Percentiles rank a stretch among this genome's conserved stretches.
These are phyloP conservation scores for Cephus sareptanus DNA, from an alignment of 2,888 invertebrate species.

Conservation along the genomic window DNA sequence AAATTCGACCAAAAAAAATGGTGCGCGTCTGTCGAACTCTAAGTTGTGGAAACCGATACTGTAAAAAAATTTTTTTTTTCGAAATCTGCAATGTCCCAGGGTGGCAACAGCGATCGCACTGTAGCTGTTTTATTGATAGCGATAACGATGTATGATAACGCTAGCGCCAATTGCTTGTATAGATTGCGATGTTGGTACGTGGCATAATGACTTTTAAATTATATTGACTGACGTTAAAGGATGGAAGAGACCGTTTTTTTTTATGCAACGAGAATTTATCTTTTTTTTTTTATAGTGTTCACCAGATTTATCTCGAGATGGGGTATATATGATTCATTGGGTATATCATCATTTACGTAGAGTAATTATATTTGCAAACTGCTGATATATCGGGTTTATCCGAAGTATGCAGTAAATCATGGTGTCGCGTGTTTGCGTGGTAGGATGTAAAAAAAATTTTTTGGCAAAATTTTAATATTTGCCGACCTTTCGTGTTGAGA, in stretches of 20 bases:
- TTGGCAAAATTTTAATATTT: no score
- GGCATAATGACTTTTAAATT: background rate
- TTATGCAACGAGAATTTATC: background rate
- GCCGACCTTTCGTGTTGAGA: no score
- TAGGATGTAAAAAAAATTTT: background rate
- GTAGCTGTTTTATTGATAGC: background rate
- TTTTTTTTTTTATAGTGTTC: background rate
- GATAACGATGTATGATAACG: background rate
- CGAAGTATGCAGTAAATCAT: background rate
- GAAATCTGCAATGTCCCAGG: background rate
- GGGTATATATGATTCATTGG: background rate
- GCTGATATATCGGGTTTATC: no score
- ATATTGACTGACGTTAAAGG: background rate
- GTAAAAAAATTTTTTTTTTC: background rate
- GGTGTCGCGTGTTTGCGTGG: background rate
- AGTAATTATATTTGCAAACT: background rate
- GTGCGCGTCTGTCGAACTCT: accelerated
- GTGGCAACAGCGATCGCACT: background rate
- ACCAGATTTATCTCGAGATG: background rate
- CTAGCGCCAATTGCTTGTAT: background rate
- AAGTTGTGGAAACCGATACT: background rate
- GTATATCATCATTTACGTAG: background rate
- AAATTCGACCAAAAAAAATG: no score
- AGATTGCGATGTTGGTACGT: background rate
- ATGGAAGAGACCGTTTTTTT: background rate